These are phyloP conservation scores for Aromia moschata DNA, from an alignment of 2,888 invertebrate genomes.

Conservation along the genomic window DNA sequence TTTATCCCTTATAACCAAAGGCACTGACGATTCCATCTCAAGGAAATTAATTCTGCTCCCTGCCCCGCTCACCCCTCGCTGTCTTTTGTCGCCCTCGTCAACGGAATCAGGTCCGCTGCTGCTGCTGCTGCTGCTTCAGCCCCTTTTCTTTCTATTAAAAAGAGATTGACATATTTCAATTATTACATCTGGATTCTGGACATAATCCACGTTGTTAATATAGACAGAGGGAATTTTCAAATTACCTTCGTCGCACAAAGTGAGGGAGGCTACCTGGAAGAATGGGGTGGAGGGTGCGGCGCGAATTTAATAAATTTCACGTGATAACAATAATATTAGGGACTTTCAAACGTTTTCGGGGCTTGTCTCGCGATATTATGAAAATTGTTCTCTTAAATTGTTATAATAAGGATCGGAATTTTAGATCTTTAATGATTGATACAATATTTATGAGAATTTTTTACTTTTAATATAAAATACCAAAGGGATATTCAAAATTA, in stretches of 20 bases:
- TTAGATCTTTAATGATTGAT: no score
- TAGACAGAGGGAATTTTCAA: conserved; percentile 26
- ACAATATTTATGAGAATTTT: no score
- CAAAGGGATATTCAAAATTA: no score
- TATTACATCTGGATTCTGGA: conserved; percentile 27
- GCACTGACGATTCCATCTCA: no score
- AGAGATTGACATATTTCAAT: conserved; percentile 24
- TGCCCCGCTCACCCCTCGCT: conserved; percentile 5
- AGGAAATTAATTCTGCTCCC: no score
- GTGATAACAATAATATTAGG: no score
- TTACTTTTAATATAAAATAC: no score
- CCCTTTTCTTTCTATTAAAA: conserved; percentile 14
- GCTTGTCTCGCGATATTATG: no score
- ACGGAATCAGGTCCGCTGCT: background rate
- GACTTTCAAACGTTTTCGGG: no score
- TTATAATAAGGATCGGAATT: no score
- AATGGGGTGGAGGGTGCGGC: background rate
- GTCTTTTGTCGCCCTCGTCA: background rate
- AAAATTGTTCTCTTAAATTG: no score
- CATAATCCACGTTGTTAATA: conserved; percentile 29
- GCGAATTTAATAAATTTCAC: background rate
- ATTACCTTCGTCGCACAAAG: conserved; percentile 26
- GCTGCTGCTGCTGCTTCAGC: conserved; percentile 13
- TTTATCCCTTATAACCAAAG: no score
- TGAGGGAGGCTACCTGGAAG: background rate